These are phyloP conservation scores for Pomatorhinus ruficollis DNA, from an alignment of 2,113 vertebrate species.

Conservation along the genomic window DNA sequence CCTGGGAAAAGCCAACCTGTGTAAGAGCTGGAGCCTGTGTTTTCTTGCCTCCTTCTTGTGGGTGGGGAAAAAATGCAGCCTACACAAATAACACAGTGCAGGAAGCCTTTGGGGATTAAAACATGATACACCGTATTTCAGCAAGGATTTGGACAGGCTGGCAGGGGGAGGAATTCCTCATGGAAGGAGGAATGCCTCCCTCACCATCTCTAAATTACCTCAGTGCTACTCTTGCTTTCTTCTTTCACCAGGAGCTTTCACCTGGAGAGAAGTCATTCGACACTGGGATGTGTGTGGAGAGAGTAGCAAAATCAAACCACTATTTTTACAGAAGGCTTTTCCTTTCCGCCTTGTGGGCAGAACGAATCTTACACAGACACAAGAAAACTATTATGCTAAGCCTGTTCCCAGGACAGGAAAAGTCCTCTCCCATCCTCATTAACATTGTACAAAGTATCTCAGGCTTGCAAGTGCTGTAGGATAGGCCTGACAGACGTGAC, in stretches of 20 bases:
- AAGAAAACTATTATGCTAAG: conserved; percentile 5
- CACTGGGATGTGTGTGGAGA: not conserved
- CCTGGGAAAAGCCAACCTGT: not conserved
- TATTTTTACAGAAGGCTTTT: not conserved
- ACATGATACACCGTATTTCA: not conserved
- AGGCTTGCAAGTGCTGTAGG: conserved; percentile 21
- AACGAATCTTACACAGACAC: not conserved
- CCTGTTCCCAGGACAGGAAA: not conserved
- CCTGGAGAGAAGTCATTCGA: not conserved
- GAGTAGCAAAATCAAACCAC: not conserved
- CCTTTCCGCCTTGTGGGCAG: not conserved
- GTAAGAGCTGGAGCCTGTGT: not conserved
- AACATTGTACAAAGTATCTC: conserved; percentile 10
- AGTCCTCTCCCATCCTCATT: conserved; percentile 29
- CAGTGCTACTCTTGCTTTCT: not conserved
- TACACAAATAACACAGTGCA: not conserved
- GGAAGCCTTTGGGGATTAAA: conserved; percentile 10
- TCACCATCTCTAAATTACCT: not conserved
- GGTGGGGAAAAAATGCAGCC: not conserved
- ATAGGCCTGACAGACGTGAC: not conserved
- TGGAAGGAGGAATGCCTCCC: not conserved
- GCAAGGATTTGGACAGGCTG: conserved; percentile 3
- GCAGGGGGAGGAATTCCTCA: not conserved
- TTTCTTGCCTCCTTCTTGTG: not conserved
- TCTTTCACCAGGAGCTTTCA: not conserved